Evolutionary conservation across 2,113 vertebrate genomes (phyloP).

Genomic region (Nothoprocta perdicaria): DNA sequence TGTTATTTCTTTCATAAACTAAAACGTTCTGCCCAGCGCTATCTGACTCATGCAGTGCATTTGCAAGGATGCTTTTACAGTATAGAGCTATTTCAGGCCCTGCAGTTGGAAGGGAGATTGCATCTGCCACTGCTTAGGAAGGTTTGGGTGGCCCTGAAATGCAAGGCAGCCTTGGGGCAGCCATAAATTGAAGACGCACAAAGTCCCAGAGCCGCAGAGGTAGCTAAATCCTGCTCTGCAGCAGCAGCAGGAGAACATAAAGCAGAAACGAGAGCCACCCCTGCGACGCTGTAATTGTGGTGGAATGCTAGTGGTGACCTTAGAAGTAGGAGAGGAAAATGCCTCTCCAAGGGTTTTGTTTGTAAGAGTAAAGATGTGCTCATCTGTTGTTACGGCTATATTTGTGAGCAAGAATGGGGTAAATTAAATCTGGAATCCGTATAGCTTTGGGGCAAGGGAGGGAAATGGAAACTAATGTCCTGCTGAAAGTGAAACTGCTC

Average conservation of each 20-base stretch:
- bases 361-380: background rate
- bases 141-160: constrained; percentile 4
- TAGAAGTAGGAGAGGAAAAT: background rate
- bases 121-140: background rate
- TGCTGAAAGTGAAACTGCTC: background rate
- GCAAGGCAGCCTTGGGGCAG: background rate
- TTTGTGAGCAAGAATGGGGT: background rate
- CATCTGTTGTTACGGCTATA: background rate
- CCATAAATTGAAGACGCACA: background rate
- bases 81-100: background rate
- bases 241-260: background rate
- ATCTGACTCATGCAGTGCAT: background rate
- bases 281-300: background rate
- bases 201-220: background rate
- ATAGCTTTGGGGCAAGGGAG: background rate
- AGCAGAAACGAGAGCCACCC: background rate
- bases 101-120: background rate
- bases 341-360: background rate
- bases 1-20: background rate
- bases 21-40: background rate
- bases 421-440: background rate
- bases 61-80: background rate
- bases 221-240: background rate
- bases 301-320: background rate
- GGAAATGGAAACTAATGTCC: background rate